A percentile compares a stretch with the other conserved stretches of the same genome.
These are phyloP conservation scores for Achatina immaculata DNA, from an alignment of 1,140 invertebrate species.

Conservation along the genomic window DNA sequence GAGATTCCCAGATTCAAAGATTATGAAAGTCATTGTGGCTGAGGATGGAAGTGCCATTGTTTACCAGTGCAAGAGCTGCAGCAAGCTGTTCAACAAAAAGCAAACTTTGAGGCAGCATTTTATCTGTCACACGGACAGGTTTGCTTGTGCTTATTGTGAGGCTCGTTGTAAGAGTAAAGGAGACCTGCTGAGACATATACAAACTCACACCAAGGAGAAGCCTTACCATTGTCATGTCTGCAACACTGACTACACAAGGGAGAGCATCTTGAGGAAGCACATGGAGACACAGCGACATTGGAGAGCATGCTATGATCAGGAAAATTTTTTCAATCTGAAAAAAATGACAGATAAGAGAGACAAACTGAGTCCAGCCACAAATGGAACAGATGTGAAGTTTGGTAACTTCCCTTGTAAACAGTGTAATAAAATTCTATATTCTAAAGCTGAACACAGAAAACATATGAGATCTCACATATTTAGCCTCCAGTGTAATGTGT, in stretches of 20 bases:
- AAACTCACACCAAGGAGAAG: constrained; percentile 39
- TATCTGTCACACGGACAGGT: constrained; percentile 36
- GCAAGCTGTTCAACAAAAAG: constrained; percentile 26
- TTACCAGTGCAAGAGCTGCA: constrained; percentile 27
- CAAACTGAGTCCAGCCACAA: not conserved
- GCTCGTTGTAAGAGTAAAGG: constrained; percentile 38
- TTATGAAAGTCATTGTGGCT: not conserved
- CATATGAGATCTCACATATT: constrained; percentile 16
- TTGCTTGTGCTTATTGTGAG: constrained; percentile 31
- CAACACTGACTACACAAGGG: constrained; percentile 30
- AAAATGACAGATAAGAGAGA: not conserved
- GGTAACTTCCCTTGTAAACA: constrained; percentile 1
- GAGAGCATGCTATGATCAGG: not conserved
- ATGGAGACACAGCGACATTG: constrained; percentile 14
- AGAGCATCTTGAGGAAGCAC: constrained; percentile 37
- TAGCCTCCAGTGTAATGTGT: not conserved
- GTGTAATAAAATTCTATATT: constrained; percentile 17
- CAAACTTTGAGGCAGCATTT: constrained; percentile 37
- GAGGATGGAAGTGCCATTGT: constrained; percentile 16
- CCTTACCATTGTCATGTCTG: constrained; percentile 34
- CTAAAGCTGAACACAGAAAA: constrained; percentile 20
- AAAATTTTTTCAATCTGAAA: not conserved
- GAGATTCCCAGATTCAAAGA: not conserved
- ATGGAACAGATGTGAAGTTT: not conserved
- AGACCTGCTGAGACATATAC: constrained; percentile 27